Conservation (phyloP, 2,888 invertebrate genomes). For the Drosophila affinis region DNA sequence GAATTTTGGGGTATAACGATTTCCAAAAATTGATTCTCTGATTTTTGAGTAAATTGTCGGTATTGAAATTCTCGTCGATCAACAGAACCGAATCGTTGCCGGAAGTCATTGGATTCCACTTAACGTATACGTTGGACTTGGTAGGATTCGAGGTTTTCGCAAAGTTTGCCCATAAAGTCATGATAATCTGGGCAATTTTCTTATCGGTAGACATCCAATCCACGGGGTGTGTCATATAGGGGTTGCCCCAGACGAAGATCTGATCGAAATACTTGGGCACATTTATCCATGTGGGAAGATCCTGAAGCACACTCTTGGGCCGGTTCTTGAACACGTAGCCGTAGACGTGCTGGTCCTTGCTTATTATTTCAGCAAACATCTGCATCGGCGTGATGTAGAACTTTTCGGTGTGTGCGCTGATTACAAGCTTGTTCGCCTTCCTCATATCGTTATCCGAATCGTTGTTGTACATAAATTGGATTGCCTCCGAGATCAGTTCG, state of each 20-base stretch:
- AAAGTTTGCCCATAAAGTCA: slow-evolving; percentile 92
- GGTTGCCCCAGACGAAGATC: slow-evolving; percentile 92
- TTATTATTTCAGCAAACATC: slow-evolving; percentile 87
- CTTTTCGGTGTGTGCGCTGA: slow-evolving; percentile 90
- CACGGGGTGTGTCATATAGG: slow-evolving; percentile 87
- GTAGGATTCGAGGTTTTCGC: slow-evolving; percentile 90
- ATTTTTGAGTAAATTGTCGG: slow-evolving; percentile 90
- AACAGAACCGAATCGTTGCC: slow-evolving; percentile 89
- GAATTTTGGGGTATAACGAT: slow-evolving; percentile 91
- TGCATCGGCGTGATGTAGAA: slow-evolving; percentile 89
- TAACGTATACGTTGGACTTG: slow-evolving; percentile 88
- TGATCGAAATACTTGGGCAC: slow-evolving; percentile 93
- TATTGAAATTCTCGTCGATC: slow-evolving; percentile 90
- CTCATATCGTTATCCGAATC: slow-evolving; percentile 87
- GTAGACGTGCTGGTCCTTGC: slow-evolving; percentile 86
- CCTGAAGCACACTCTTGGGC: slow-evolving; percentile 87
- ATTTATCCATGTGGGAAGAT: slow-evolving; percentile 90
- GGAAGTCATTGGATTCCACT: slow-evolving; percentile 89
- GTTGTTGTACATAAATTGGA: slow-evolving; percentile 89
- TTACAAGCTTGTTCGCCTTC: slow-evolving; percentile 86
- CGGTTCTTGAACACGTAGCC: slow-evolving; percentile 91
- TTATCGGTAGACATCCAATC: slow-evolving; percentile 92
- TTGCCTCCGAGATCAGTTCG: slow-evolving; percentile 88
- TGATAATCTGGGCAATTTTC: slow-evolving; percentile 90
- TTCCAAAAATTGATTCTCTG: slow-evolving; percentile 93